phyloP scores from a whole-genome alignment of 1,140 invertebrate genomes.

The Pogonomyrmex barbatus region DNA sequence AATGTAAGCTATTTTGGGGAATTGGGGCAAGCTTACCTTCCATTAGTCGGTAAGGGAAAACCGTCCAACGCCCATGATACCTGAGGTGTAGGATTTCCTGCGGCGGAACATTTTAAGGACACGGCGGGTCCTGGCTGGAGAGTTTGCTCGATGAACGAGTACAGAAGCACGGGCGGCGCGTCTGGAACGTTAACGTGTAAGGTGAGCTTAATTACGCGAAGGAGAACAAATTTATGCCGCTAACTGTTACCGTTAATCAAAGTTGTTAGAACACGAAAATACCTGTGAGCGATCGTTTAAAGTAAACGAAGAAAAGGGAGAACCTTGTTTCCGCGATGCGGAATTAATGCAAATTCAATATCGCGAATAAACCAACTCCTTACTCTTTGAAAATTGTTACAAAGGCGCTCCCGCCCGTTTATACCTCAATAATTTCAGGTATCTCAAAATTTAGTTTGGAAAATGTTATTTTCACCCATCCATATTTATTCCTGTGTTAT shows the following conservation, averaged over 20 bases:
- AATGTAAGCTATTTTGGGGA: constrained; percentile 28
- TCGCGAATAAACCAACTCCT: not conserved
- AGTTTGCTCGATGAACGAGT: constrained; percentile 94
- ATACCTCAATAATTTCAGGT: not conserved
- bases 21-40: constrained; percentile 87
- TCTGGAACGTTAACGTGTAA: constrained; percentile 87
- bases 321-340: not conserved
- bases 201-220: constrained; percentile 53
- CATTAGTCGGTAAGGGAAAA: constrained; percentile 90
- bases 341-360: constrained; percentile 51
- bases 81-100: constrained; percentile 94
- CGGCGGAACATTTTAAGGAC: constrained; percentile 94
- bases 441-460: not conserved
- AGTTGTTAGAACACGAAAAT: constrained; percentile 34
- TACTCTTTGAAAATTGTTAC: constrained; percentile 14
- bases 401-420: not conserved
- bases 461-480: not conserved
- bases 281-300: constrained; percentile 25
- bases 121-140: constrained; percentile 94
- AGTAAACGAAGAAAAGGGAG: not conserved
- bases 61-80: constrained; percentile 94
- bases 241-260: constrained; percentile 51
- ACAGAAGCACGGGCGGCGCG: constrained; percentile 92
- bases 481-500: constrained; percentile 8
- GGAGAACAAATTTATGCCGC: constrained; percentile 37